Conservation (phyloP, 2,888 invertebrate genomes). For the Aporophyla nigra region DNA sequence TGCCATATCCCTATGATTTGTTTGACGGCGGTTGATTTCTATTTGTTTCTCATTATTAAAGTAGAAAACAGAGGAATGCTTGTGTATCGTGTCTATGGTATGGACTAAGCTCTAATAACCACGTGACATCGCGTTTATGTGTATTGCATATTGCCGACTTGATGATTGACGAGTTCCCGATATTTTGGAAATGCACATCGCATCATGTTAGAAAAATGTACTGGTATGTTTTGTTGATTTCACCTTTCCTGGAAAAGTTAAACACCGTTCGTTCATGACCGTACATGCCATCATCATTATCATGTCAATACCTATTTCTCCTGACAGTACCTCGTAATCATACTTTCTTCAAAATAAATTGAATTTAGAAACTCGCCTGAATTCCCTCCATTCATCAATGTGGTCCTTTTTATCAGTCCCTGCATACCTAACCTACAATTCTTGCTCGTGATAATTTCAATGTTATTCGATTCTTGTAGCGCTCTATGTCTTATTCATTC, state of each 20-base stretch:
- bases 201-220: no score
- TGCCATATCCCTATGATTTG: no score
- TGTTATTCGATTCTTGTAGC: neutral
- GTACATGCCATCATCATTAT: neutral
- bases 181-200: neutral
- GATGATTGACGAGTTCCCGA: neutral
- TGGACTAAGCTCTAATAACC: no score
- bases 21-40: no score
- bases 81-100: no score
- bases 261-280: neutral
- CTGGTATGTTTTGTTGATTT: neutral
- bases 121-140: neutral
- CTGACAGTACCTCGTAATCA: neutral
- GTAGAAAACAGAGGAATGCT: no score
- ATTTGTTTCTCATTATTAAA: no score
- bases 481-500: slow-evolving; percentile 31
- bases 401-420: neutral
- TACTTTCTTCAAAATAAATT: neutral
- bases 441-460: slow-evolving; percentile 4
- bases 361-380: neutral
- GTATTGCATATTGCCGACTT: neutral
- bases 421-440: neutral
- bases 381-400: neutral
- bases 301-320: neutral
- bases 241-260: neutral